phyloP scores from a whole-genome alignment of 23 tunicate species.

The Trididemnum miniatum region DNA sequence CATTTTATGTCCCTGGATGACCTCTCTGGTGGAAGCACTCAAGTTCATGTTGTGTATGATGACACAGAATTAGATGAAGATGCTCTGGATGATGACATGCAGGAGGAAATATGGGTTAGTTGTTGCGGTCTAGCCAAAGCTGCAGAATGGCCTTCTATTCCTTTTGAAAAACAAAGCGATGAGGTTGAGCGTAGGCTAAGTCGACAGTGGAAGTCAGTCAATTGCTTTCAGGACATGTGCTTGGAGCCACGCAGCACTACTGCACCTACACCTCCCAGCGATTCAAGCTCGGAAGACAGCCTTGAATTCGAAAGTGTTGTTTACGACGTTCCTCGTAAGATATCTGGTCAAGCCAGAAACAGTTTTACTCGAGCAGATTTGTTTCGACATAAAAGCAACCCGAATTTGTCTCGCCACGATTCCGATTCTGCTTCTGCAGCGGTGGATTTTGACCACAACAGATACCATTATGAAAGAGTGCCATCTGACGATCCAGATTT shows the following conservation, averaged over 20 bases:
- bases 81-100: not conserved
- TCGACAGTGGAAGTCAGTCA: slow-evolving; percentile 16
- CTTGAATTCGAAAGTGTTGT: not conserved
- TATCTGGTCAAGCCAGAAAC: not conserved
- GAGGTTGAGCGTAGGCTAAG: not conserved
- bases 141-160: slow-evolving; percentile 2
- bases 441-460: slow-evolving; percentile 34
- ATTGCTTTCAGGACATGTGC: slow-evolving; percentile 20
- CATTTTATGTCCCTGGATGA: slow-evolving; percentile 68
- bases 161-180: not conserved
- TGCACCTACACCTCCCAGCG: not conserved
- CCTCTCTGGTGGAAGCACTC: slow-evolving; percentile 20
- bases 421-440: slow-evolving; percentile 2
- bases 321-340: slow-evolving; percentile 1
- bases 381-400: slow-evolving; percentile 21
- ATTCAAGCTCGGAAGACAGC: not conserved
- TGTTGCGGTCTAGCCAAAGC: slow-evolving; percentile 12
- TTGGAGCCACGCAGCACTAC: not conserved
- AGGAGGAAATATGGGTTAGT: not conserved
- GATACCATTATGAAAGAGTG: slow-evolving; percentile 2
- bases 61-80: slow-evolving; percentile 3
- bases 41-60: slow-evolving; percentile 24
- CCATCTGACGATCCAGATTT: not conserved
- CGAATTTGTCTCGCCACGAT: not conserved
- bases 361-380: not conserved